A percentile compares a stretch with the other conserved stretches of the same genome.
Evolutionary conservation across 2,797 vertebrate genomes (phyloP).

Genomic region (Pseudomugil gertrudae): DNA sequence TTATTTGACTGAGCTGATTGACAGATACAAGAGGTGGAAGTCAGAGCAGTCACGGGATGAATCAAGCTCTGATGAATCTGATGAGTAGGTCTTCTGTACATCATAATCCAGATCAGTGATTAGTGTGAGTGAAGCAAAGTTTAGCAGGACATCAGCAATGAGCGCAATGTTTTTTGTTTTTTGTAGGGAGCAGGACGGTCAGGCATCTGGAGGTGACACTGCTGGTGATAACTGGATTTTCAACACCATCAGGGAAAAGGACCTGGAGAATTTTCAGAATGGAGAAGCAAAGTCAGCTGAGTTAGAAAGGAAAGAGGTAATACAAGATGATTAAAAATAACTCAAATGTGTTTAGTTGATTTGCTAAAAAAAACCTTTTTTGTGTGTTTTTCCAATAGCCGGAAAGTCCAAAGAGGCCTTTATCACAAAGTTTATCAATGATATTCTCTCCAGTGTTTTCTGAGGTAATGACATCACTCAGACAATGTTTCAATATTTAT

Average conservation of each 20-base stretch:
- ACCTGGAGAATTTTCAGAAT: slow-evolving; percentile 85
- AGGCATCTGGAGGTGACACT: slow-evolving; percentile 87
- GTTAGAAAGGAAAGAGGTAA: slow-evolving; percentile 66
- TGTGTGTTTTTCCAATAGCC: slow-evolving; percentile 75
- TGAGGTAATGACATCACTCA: slow-evolving; percentile 84
- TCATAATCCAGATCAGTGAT: not conserved
- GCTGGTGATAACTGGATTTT: slow-evolving; percentile 88
- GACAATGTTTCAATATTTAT: slow-evolving; percentile 1
- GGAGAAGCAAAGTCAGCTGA: slow-evolving; percentile 82
- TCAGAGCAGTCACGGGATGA: slow-evolving; percentile 87
- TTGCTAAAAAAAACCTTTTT: not conserved
- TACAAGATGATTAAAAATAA: not conserved
- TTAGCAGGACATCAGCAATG: not conserved
- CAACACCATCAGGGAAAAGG: slow-evolving; percentile 88
- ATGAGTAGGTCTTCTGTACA: slow-evolving; percentile 83
- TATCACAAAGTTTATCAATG: slow-evolving; percentile 91
- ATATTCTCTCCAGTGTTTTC: slow-evolving; percentile 93
- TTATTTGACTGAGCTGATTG: slow-evolving; percentile 95
- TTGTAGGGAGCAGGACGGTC: slow-evolving; percentile 86
- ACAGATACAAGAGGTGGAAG: slow-evolving; percentile 96
- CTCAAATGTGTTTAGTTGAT: not conserved
- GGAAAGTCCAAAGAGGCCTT: slow-evolving; percentile 87
- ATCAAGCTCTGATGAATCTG: slow-evolving; percentile 93
- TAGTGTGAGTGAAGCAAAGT: not conserved
- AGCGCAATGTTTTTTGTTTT: slow-evolving; percentile 20